A percentile compares a stretch with the other conserved stretches of the same genome.
phyloP scores from a whole-genome alignment of 2,888 invertebrate species.

The Homarus gammarus region DNA sequence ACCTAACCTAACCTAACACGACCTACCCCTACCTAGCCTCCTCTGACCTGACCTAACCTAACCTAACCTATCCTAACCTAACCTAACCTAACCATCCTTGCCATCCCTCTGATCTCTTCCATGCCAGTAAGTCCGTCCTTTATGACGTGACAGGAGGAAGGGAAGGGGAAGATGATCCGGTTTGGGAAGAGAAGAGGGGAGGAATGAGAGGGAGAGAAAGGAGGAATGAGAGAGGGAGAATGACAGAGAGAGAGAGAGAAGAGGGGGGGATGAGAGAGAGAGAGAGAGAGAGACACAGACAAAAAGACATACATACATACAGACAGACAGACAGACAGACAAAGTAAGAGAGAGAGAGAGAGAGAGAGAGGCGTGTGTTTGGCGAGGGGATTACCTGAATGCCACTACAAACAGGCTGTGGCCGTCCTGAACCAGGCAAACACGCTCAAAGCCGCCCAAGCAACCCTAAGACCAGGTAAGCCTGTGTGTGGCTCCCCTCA shows the following conservation, averaged over 20 bases:
- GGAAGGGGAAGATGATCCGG: not conserved
- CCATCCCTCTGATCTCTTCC: constrained; percentile 4
- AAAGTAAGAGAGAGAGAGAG: not conserved
- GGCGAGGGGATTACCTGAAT: constrained; percentile 57
- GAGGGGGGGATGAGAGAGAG: too few relatives aligned
- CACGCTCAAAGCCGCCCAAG: constrained; percentile 49
- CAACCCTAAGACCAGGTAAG: constrained; percentile 62
- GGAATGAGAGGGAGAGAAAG: not conserved
- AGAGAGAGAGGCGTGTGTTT: constrained; percentile 28
- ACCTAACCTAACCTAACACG: too few relatives aligned
- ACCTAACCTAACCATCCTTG: too few relatives aligned
- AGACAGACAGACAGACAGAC: not conserved
- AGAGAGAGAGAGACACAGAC: not conserved
- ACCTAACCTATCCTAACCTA: too few relatives aligned
- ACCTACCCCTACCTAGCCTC: too few relatives aligned
- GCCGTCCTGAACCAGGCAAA: constrained; percentile 46
- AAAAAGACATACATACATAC: too few relatives aligned
- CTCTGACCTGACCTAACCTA: too few relatives aligned
- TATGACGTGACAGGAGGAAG: not conserved
- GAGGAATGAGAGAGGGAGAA: not conserved
- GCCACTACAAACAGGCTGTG: constrained; percentile 53
- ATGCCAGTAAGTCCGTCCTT: not conserved
- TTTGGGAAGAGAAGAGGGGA: not conserved
- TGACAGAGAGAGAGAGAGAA: not conserved
- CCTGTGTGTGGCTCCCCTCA: constrained; percentile 36